phyloP scores from a whole-genome alignment of 2,113 vertebrate species.

The Empidonax traillii region DNA sequence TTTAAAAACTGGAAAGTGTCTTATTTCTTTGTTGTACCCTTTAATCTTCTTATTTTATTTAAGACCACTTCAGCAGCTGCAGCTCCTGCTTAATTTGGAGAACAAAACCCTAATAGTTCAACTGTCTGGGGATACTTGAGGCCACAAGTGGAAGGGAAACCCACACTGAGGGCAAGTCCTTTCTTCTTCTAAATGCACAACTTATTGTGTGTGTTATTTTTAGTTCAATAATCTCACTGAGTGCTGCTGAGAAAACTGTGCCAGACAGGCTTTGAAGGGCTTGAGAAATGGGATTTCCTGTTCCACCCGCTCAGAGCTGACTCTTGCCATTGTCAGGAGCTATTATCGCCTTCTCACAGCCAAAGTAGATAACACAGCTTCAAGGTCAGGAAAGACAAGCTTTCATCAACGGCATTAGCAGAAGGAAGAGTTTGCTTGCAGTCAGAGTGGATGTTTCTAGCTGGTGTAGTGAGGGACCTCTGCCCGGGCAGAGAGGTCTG shows the following conservation, averaged over 20 bases:
- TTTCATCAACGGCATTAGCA: neutral
- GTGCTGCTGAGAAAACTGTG: constrained; percentile 38
- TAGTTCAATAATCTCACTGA: constrained; percentile 58
- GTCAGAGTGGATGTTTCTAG: neutral
- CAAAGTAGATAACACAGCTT: constrained; percentile 40
- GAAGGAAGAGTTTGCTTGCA: neutral
- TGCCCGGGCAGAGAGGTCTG: neutral
- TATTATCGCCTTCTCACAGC: constrained; percentile 35
- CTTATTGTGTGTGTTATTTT: constrained; percentile 60
- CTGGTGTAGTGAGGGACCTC: neutral
- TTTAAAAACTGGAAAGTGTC: constrained; percentile 18
- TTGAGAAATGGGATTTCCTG: constrained; percentile 70
- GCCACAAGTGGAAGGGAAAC: constrained; percentile 48
- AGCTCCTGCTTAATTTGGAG: constrained; percentile 34
- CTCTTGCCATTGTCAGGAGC: constrained; percentile 53
- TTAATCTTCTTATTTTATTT: constrained; percentile 63
- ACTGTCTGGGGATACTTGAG: constrained; percentile 46
- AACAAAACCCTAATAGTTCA: constrained; percentile 35
- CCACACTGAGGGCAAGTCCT: constrained; percentile 6
- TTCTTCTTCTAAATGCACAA: constrained; percentile 42
- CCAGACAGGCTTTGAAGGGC: constrained; percentile 61
- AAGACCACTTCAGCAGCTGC: constrained; percentile 29
- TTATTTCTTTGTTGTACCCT: constrained; percentile 29
- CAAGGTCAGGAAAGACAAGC: constrained; percentile 55
- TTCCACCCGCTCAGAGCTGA: constrained; percentile 44